Percentiles rank a stretch among this genome's conserved stretches.
phyloP scores from a whole-genome alignment of 2,888 invertebrate species.

The Slavum lentiscoides region DNA sequence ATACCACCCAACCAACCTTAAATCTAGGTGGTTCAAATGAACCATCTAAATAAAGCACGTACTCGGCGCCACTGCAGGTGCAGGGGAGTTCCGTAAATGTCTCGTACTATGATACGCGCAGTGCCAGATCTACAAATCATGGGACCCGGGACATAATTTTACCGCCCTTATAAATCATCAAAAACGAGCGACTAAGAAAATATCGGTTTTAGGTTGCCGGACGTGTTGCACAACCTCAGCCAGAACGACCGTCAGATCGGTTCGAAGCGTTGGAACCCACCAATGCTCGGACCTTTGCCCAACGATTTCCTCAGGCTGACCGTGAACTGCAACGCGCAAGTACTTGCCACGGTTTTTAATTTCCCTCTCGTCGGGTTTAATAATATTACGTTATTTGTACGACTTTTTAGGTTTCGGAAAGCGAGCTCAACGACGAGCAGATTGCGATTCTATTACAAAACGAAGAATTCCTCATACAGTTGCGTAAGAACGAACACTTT shows the following conservation, averaged over 20 bases:
- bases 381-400: conserved; percentile 3
- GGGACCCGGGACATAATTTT: no score
- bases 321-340: conserved; percentile 57
- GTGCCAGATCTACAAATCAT: no score
- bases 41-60: no score
- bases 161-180: no score
- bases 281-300: conserved; percentile 76
- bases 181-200: background rate
- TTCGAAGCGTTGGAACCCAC: conserved; percentile 70
- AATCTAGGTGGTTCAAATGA: no score
- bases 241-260: background rate
- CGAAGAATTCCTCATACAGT: conserved; percentile 85
- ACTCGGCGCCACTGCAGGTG: no score
- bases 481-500: conserved; percentile 84
- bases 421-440: conserved; percentile 76
- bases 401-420: conserved; percentile 55
- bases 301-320: conserved; percentile 74
- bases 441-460: conserved; percentile 86
- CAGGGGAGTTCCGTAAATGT: no score
- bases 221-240: conserved; percentile 43
- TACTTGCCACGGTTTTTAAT: background rate
- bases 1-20: no score
- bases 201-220: conserved; percentile 30
- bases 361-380: background rate
- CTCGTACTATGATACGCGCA: no score